These are phyloP conservation scores for Phalacrocorax aristotelis DNA, from an alignment of 2,113 vertebrate species.

Conservation along the genomic window DNA sequence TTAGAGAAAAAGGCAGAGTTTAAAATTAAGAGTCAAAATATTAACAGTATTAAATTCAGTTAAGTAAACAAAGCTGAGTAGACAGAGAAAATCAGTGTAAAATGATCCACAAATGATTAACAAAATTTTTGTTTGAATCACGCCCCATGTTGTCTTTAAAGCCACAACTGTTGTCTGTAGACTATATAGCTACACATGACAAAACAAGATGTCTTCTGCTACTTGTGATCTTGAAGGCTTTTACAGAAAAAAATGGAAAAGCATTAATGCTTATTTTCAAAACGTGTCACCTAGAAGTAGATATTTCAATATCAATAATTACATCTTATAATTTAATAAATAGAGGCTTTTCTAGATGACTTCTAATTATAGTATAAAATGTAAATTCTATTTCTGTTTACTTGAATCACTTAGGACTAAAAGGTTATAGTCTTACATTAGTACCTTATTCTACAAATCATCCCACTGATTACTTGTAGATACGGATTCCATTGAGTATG, in stretches of 20 bases:
- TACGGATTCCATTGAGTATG: neutral
- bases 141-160: neutral
- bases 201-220: neutral
- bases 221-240: neutral
- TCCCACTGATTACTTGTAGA: slow-evolving; percentile 28
- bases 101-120: neutral
- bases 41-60: neutral
- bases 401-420: slow-evolving; percentile 12
- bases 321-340: slow-evolving; percentile 41
- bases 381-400: slow-evolving; percentile 46
- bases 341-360: neutral
- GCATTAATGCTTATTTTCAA: slow-evolving; percentile 17
- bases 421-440: slow-evolving; percentile 3
- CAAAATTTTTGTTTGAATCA: neutral
- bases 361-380: slow-evolving; percentile 22
- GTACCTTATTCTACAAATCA: slow-evolving; percentile 1
- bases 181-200: neutral
- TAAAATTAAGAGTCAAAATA: neutral
- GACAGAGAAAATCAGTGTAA: neutral
- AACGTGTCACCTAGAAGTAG: neutral
- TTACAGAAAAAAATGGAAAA: neutral
- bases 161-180: neutral
- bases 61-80: neutral
- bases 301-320: slow-evolving; percentile 58
- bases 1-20: neutral